Conservation (phyloP, 2,888 invertebrate genomes). For the Andrena dorsata region DNA sequence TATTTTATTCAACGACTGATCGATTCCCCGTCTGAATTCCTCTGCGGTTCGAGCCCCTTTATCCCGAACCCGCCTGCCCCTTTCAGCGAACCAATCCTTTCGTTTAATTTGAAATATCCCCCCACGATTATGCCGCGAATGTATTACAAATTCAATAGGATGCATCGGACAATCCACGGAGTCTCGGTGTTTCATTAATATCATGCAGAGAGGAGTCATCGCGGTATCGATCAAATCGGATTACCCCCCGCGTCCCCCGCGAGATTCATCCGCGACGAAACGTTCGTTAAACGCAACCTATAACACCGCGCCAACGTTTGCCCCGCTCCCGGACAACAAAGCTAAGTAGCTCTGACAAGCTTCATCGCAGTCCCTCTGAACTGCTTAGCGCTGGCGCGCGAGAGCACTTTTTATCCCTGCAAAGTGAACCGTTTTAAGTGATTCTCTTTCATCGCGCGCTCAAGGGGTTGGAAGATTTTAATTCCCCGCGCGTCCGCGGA, state of each 20-base stretch:
- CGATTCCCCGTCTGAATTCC: slow-evolving; percentile 16
- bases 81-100: background rate
- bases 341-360: background rate
- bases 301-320: background rate
- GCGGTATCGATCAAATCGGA: slow-evolving; percentile 3
- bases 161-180: background rate
- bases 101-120: background rate
- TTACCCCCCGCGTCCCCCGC: background rate
- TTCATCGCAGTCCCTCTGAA: background rate
- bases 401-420: slow-evolving; percentile 4
- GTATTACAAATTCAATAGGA: background rate
- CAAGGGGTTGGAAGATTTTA: slow-evolving; percentile 29
- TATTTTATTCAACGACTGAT: slow-evolving; percentile 23
- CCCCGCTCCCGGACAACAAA: background rate
- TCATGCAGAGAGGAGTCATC: background rate
- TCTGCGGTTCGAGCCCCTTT: background rate
- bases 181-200: slow-evolving; percentile 2
- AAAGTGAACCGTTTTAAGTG: slow-evolving; percentile 35
- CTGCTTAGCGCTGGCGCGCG: background rate
- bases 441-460: slow-evolving; percentile 29
- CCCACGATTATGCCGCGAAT: background rate
- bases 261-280: background rate
- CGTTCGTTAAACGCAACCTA: background rate
- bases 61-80: background rate
- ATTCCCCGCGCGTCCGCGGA: slow-evolving; percentile 23